phyloP scores from a whole-genome alignment of 2,797 vertebrate species.

The Dendrocincla fuliginosa region DNA sequence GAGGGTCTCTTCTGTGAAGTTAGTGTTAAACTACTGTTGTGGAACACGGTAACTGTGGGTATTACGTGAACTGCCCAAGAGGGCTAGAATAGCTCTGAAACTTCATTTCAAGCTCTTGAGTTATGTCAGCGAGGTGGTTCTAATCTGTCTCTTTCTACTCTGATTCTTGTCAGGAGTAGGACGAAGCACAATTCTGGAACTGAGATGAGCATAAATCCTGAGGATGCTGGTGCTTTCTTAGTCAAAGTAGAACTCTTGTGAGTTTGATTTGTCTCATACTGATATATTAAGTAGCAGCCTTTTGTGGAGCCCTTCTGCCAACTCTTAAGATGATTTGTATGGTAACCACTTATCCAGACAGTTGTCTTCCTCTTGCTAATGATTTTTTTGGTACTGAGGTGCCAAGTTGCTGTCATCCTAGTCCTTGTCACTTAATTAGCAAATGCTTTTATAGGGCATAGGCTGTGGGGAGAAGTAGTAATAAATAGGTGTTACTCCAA shows the following conservation, averaged over 20 bases:
- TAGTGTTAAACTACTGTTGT: neutral
- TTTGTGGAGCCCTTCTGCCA: neutral
- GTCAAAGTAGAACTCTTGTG: neutral
- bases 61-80: neutral
- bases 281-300: neutral
- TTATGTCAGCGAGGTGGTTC: neutral
- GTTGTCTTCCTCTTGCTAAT: neutral
- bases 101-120: neutral
- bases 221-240: neutral
- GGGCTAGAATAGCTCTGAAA: neutral
- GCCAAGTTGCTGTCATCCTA: conserved; percentile 17
- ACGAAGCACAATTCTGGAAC: neutral
- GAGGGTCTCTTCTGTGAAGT: neutral
- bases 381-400: neutral
- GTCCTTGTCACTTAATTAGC: conserved; percentile 43
- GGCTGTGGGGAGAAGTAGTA: neutral
- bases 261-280: neutral
- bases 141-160: neutral
- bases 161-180: neutral
- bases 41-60: neutral
- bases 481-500: neutral
- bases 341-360: neutral
- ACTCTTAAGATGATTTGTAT: neutral
- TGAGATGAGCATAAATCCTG: neutral
- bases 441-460: conserved; percentile 2